phyloP scores from a whole-genome alignment of 1,140 invertebrate species.

The Aphaenogaster rudis region DNA sequence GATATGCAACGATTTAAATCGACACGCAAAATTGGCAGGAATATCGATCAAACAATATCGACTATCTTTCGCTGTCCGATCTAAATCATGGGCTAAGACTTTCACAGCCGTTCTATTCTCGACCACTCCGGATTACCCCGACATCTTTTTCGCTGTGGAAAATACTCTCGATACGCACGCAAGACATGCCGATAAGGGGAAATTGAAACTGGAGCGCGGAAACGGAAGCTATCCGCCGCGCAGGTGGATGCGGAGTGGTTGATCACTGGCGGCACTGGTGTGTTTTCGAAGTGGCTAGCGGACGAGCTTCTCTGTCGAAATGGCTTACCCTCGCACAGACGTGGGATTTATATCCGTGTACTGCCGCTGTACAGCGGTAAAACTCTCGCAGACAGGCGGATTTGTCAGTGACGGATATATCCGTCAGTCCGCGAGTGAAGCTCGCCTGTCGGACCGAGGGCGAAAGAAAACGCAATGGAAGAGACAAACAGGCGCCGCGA shows the following conservation, averaged over 20 bases:
- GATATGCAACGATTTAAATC: background rate
- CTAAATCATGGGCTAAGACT: background rate
- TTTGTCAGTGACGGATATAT: slow-evolving; percentile 79
- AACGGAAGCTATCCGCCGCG: slow-evolving; percentile 53
- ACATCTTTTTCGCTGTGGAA: slow-evolving; percentile 11
- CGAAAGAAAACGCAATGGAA: slow-evolving; percentile 58
- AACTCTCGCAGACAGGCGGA: slow-evolving; percentile 77
- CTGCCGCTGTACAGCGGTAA: slow-evolving; percentile 68
- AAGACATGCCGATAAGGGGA: slow-evolving; percentile 23
- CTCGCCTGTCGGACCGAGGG: slow-evolving; percentile 16
- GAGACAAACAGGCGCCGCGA: slow-evolving; percentile 26
- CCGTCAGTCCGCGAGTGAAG: slow-evolving; percentile 52
- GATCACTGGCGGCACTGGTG: slow-evolving; percentile 18
- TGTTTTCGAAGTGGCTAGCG: slow-evolving; percentile 54
- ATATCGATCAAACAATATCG: background rate
- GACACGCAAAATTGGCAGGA: background rate
- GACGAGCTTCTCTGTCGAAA: slow-evolving; percentile 48
- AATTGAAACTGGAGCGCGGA: slow-evolving; percentile 60
- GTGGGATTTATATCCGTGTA: slow-evolving; percentile 69
- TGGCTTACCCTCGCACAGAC: slow-evolving; percentile 67
- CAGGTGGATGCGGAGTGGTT: slow-evolving; percentile 3
- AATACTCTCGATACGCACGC: slow-evolving; percentile 9
- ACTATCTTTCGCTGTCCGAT: background rate
- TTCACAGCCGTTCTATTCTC: background rate
- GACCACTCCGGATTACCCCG: background rate